phyloP scores from a whole-genome alignment of 2,113 vertebrate genomes.

The Heterochromis multidens region DNA sequence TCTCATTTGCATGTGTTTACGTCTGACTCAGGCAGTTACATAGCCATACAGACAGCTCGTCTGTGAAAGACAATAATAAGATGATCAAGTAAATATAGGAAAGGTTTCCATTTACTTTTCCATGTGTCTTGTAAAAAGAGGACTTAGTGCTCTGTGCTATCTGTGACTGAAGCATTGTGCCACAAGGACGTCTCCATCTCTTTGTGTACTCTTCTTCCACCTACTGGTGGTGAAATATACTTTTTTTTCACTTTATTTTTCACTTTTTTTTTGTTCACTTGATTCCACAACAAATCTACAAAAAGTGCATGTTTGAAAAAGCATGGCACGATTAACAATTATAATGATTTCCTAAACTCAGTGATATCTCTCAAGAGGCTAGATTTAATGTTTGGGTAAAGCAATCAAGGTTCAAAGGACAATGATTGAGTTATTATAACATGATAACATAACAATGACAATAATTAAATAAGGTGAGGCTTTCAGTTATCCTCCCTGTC shows the following conservation, averaged over 20 bases:
- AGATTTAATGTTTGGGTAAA: neutral
- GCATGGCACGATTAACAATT: accelerated
- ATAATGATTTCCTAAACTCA: neutral
- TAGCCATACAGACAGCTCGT: neutral
- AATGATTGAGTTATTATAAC: neutral
- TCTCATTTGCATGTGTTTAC: neutral
- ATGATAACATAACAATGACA: neutral
- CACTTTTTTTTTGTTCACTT: too few species aligned
- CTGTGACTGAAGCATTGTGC: neutral
- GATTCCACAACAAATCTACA: neutral
- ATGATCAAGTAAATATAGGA: neutral
- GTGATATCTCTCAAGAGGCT: neutral
- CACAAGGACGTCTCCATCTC: neutral
- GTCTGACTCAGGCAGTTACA: neutral
- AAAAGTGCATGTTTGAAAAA: neutral
- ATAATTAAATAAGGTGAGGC: neutral
- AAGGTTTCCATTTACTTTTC: neutral
- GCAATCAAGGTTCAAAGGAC: neutral
- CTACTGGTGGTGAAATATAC: slow-evolving; percentile 8
- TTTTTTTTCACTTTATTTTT: neutral
- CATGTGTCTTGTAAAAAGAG: neutral
- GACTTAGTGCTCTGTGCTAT: neutral
- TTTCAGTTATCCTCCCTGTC: neutral
- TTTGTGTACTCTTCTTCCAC: slow-evolving; percentile 18
- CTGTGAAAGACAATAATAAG: neutral